Conservation (phyloP, 2,888 invertebrate genomes). For the Neuroscelio doddi region DNA sequence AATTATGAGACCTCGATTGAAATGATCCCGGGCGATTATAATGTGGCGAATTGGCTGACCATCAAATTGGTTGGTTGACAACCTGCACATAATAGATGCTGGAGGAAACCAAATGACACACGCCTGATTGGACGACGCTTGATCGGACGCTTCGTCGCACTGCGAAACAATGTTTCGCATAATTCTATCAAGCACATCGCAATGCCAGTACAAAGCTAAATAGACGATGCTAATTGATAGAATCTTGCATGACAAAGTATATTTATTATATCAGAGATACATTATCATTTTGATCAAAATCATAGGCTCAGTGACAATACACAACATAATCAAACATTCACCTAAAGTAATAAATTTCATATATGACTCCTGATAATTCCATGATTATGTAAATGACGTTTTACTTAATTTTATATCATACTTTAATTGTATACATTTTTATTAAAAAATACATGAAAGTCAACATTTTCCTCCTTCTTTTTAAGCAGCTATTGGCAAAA, state of each 20-base stretch:
- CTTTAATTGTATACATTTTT: too few relatives aligned
- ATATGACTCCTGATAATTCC: too few relatives aligned
- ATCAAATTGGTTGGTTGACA: conserved; percentile 63
- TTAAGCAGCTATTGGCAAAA: too few relatives aligned
- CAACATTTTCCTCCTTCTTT: too few relatives aligned
- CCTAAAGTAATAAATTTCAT: too few relatives aligned
- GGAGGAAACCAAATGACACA: conserved; percentile 62
- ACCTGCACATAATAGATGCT: conserved; percentile 58
- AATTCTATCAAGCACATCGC: conserved; percentile 51
- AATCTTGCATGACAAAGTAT: not conserved
- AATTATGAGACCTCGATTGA: conserved; percentile 24
- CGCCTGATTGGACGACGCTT: conserved; percentile 56
- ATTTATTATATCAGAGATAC: not conserved
- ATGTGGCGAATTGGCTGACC: conserved; percentile 57
- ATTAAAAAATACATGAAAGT: too few relatives aligned
- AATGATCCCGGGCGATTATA: conserved; percentile 40
- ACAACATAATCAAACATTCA: too few relatives aligned
- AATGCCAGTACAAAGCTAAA: not conserved
- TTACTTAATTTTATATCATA: too few relatives aligned
- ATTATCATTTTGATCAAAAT: not conserved
- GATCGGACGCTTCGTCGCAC: conserved; percentile 55
- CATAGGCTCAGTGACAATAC: not conserved
- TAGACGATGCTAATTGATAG: conserved; percentile 1
- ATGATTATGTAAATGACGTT: too few relatives aligned
- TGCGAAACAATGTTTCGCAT: conserved; percentile 56